Evolutionary conservation across 2,113 vertebrate species (phyloP).

Genomic region (Carettochelys insculpta): DNA sequence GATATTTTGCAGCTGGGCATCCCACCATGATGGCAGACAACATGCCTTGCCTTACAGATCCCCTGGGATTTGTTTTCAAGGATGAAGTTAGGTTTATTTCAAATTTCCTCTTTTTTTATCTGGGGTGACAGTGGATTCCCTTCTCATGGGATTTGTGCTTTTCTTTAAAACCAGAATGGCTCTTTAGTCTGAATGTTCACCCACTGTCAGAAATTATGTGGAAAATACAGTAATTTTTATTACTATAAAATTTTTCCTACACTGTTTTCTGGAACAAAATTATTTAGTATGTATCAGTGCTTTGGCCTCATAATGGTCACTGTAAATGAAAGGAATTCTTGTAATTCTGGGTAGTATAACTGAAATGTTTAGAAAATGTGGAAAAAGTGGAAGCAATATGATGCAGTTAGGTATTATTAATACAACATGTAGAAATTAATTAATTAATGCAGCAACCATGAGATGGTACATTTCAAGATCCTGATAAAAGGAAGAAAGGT

Average conservation of each 20-base stretch:
- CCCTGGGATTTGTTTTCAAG: not conserved
- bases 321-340: not conserved
- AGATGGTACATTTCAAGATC: no score
- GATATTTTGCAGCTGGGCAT: not conserved
- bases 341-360: not conserved
- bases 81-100: not conserved
- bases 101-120: not conserved
- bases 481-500: no score
- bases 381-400: not conserved
- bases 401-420: not conserved
- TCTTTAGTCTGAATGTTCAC: not conserved
- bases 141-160: not conserved
- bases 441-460: no score
- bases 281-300: not conserved
- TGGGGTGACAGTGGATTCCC: not conserved
- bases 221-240: not conserved
- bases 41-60: not conserved
- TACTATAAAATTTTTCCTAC: not conserved
- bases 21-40: not conserved
- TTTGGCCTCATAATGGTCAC: constrained; percentile 1
- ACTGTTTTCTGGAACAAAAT: not conserved
- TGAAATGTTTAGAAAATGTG: constrained; percentile 9
- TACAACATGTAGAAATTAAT: not conserved
- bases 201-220: not conserved
- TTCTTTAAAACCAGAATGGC: not conserved